Evolutionary conservation across 2,113 vertebrate genomes (phyloP).

Genomic region (Guaruba guarouba): DNA sequence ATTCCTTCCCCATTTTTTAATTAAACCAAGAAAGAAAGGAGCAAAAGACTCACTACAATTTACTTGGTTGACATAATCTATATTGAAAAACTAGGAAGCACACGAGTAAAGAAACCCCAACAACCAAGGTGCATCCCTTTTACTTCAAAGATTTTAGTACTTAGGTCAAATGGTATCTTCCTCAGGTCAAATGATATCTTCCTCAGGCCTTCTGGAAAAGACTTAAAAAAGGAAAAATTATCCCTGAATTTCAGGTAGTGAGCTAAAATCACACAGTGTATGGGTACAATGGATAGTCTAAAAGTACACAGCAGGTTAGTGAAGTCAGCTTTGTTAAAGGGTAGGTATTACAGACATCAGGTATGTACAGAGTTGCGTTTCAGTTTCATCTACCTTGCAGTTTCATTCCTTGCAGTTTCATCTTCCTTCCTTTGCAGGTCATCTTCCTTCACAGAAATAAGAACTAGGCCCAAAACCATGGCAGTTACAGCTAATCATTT

Average conservation of each 20-base stretch:
- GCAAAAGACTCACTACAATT: neutral
- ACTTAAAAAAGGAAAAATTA: neutral
- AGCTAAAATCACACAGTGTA: neutral
- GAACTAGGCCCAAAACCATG: neutral
- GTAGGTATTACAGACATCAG: neutral
- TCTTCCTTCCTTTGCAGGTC: no score
- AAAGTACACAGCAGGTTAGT: neutral
- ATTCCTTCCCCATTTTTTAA: neutral
- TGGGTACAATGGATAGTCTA: neutral
- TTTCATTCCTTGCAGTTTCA: no score
- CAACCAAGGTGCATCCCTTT: neutral
- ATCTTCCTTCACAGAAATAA: neutral
- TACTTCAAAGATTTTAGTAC: neutral
- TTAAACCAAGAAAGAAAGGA: neutral
- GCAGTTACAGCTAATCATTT: neutral
- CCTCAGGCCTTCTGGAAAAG: neutral
- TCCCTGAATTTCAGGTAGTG: neutral
- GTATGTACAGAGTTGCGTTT: neutral
- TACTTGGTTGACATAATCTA: neutral
- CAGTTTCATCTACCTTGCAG: neutral
- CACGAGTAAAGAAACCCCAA: neutral
- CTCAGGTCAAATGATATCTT: neutral
- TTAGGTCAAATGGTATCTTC: neutral
- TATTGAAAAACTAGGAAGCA: neutral
- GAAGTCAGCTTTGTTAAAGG: neutral